Evolutionary conservation across 1,140 invertebrate genomes (phyloP).

Genomic region (Pararge aegeria): DNA sequence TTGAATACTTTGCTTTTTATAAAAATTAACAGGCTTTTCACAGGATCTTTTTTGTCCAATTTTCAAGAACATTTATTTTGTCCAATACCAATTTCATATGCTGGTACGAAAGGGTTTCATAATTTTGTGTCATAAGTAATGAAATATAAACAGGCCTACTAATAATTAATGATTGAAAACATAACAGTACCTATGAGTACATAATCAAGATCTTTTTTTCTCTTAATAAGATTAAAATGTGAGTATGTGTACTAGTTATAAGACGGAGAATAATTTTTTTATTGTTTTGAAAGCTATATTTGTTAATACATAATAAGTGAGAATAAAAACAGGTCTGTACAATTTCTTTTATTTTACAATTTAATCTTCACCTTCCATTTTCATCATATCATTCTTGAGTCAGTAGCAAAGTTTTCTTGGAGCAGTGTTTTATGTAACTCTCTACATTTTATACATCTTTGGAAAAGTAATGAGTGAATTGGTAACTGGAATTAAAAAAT

Average conservation of each 20-base stretch:
- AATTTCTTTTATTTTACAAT: slow-evolving; percentile 9
- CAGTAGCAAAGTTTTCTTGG: neutral
- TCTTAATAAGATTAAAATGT: neutral
- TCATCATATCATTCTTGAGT: neutral
- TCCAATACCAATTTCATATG: too few relatives aligned
- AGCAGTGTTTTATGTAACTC: neutral
- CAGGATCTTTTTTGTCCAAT: too few relatives aligned
- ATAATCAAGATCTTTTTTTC: too few relatives aligned
- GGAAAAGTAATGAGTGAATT: slow-evolving; percentile 73
- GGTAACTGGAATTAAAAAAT: slow-evolving; percentile 65
- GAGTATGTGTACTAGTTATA: neutral
- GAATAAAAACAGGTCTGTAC: slow-evolving; percentile 23
- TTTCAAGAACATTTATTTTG: too few relatives aligned
- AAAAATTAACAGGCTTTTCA: too few relatives aligned
- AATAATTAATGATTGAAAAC: too few relatives aligned
- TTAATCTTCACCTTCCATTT: neutral
- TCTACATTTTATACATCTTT: slow-evolving; percentile 59
- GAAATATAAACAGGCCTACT: too few relatives aligned
- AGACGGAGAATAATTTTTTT: slow-evolving; percentile 4
- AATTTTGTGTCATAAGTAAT: too few relatives aligned
- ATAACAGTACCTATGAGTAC: too few relatives aligned
- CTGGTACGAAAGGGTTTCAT: too few relatives aligned
- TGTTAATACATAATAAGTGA: slow-evolving; percentile 24
- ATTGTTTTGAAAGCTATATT: slow-evolving; percentile 31
- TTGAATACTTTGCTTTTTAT: too few relatives aligned